These are phyloP conservation scores for Lophochroa leadbeateri DNA, from an alignment of 2,113 vertebrate species.

Conservation along the genomic window DNA sequence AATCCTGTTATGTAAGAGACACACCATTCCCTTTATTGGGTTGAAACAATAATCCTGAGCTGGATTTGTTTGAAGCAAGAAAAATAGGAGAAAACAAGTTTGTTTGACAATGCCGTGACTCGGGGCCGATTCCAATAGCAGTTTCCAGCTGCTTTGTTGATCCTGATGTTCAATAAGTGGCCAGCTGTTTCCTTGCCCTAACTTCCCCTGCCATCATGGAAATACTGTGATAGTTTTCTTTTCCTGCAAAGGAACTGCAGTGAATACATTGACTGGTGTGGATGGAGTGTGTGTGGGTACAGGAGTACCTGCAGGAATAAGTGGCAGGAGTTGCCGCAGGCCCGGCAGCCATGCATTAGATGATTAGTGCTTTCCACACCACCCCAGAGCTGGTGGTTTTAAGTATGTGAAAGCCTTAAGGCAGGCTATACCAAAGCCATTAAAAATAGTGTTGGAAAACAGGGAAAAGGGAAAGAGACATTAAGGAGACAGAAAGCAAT, in stretches of 20 bases:
- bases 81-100: background rate
- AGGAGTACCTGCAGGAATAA: background rate
- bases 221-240: background rate
- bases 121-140: background rate
- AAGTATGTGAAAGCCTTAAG: background rate
- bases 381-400: background rate
- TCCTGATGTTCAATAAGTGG: background rate
- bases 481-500: background rate
- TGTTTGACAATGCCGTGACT: background rate
- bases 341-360: fast-evolving
- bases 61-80: background rate
- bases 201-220: background rate
- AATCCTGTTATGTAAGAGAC: background rate
- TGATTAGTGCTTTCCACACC: background rate
- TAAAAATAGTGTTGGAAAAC: background rate
- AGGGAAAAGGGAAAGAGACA: background rate
- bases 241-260: background rate
- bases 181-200: background rate
- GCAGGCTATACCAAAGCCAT: background rate
- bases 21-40: background rate
- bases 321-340: background rate
- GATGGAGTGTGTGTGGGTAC: background rate
- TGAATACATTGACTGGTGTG: background rate
- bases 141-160: background rate
- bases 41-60: background rate